Percentiles rank a stretch among this genome's conserved stretches.
These are phyloP conservation scores for Coenobita brevimanus DNA, from an alignment of 1,140 invertebrate species.

Conservation along the genomic window DNA sequence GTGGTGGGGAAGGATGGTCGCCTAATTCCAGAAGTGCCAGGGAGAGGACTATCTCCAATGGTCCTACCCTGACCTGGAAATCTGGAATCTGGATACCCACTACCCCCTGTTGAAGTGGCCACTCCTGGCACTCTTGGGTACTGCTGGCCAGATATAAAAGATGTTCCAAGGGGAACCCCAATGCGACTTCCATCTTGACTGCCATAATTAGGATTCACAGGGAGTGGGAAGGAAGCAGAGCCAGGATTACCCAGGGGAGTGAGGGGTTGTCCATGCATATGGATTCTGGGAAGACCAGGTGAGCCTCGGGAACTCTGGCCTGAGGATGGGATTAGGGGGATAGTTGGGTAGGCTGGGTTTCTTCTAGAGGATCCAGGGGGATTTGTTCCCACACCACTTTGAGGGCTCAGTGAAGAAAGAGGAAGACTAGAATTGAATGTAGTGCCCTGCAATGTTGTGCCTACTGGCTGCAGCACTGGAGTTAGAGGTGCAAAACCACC, in stretches of 20 bases:
- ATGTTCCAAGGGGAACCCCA: constrained; percentile 5
- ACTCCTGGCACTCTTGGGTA: constrained; percentile 15
- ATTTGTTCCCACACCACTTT: background rate
- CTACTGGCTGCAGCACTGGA: constrained; percentile 8
- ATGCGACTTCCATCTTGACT: background rate
- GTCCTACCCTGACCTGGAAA: constrained; percentile 8
- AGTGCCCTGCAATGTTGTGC: background rate
- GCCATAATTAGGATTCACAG: constrained; percentile 26
- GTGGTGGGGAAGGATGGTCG: background rate
- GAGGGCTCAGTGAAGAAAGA: constrained; percentile 4
- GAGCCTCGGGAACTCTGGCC: constrained; percentile 3
- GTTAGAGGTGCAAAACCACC: constrained; percentile 14
- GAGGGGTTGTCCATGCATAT: constrained; percentile 25
- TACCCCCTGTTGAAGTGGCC: background rate
- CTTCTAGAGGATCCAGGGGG: constrained; percentile 16
- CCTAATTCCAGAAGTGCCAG: background rate
- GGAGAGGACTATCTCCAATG: background rate
- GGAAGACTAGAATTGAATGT: constrained; percentile 27
- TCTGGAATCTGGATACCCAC: background rate
- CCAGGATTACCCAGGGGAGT: constrained; percentile 19
- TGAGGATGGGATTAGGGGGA: constrained; percentile 6
- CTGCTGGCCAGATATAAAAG: constrained; percentile 22
- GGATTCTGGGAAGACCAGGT: constrained; percentile 15
- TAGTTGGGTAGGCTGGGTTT: constrained; percentile 17
- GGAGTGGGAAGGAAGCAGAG: constrained; percentile 16